phyloP scores from a whole-genome alignment of 2,888 invertebrate species.

The Cataglyphis livida region DNA sequence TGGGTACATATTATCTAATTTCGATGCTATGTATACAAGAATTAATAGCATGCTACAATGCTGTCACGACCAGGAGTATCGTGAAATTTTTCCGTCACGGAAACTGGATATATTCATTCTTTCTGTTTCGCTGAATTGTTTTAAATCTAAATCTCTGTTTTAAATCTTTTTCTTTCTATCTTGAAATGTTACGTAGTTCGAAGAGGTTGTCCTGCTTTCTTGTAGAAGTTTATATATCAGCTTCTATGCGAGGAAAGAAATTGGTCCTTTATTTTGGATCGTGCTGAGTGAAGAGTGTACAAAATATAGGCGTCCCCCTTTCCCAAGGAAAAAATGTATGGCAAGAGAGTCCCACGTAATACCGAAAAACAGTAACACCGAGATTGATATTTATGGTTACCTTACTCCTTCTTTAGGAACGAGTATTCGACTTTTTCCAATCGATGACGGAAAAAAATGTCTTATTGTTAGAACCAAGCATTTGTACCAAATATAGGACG shows the following conservation, averaged over 20 bases:
- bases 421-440: not conserved
- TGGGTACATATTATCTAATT: not conserved
- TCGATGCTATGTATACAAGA: not conserved
- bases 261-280: constrained; percentile 51
- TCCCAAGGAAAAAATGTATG: not conserved
- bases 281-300: not conserved
- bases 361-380: constrained; percentile 14
- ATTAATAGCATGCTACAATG: not conserved
- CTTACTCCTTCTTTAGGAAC: not conserved
- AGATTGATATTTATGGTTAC: constrained; percentile 63
- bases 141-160: not conserved
- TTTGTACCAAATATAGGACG: not conserved
- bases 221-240: constrained; percentile 24
- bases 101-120: not conserved
- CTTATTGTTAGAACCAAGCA: not conserved
- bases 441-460: not conserved
- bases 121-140: not conserved
- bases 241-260: not conserved
- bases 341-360: not conserved
- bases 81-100: not conserved
- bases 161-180: not conserved
- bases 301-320: not conserved
- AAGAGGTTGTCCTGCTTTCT: constrained; percentile 1
- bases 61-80: not conserved
- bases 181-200: constrained; percentile 20